Percentiles rank a stretch among this genome's conserved stretches.
These are phyloP conservation scores for Batillaria attramentaria DNA, from an alignment of 1,140 invertebrate genomes.

Conservation along the genomic window DNA sequence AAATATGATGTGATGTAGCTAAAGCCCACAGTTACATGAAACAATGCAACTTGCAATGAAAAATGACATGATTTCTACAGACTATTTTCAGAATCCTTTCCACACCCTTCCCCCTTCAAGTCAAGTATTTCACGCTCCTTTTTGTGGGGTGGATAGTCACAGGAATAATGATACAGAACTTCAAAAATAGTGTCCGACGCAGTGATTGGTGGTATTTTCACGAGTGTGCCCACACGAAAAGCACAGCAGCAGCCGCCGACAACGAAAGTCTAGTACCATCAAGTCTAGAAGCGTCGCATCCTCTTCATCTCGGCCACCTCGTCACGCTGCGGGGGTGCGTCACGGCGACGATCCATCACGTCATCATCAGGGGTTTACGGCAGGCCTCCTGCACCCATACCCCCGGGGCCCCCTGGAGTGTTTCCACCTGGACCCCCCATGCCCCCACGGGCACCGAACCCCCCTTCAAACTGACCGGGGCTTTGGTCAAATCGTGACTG, in stretches of 20 bases:
- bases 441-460: slow-evolving; percentile 38
- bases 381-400: slow-evolving; percentile 28
- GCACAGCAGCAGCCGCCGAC: too few species aligned
- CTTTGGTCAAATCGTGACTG: slow-evolving; percentile 41
- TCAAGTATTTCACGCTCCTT: neutral
- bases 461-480: slow-evolving; percentile 24
- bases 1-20: neutral
- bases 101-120: neutral
- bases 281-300: slow-evolving; percentile 50
- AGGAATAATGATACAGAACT: too few species aligned
- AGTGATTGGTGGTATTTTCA: too few species aligned
- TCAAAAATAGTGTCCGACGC: too few species aligned
- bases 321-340: slow-evolving; percentile 40
- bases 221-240: too few species aligned
- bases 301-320: slow-evolving; percentile 54
- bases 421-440: slow-evolving; percentile 31
- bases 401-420: slow-evolving; percentile 6
- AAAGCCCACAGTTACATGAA: neutral
- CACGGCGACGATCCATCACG: slow-evolving; percentile 43
- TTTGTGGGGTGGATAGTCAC: too few species aligned
- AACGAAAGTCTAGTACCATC: too few species aligned
- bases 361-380: slow-evolving; percentile 24
- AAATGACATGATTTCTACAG: neutral
- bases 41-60: neutral
- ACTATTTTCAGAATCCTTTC: neutral